Conservation (phyloP, 2,888 invertebrate genomes). For the Orchesellides sinensis region DNA sequence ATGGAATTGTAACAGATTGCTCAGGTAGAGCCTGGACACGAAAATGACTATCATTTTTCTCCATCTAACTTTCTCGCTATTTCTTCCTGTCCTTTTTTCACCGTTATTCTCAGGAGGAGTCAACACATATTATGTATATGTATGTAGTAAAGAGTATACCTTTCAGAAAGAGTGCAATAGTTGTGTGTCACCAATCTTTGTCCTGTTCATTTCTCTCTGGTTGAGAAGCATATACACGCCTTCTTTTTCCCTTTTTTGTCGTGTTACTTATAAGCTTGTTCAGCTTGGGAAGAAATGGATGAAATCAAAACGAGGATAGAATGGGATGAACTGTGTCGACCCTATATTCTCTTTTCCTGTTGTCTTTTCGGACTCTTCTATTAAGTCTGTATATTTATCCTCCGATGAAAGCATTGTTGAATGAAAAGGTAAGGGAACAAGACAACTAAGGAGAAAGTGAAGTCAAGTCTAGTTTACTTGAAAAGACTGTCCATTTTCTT, state of each 20-base stretch:
- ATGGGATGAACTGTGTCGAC: conserved; percentile 48
- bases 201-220: conserved; percentile 23
- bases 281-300: conserved; percentile 35
- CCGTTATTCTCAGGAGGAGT: conserved; percentile 56
- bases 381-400: conserved; percentile 4
- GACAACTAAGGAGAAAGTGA: conserved; percentile 59
- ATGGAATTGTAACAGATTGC: conserved; percentile 75
- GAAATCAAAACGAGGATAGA: conserved; percentile 46
- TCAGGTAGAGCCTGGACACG: conserved; percentile 74
- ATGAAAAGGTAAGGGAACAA: conserved; percentile 57
- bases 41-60: conserved; percentile 75
- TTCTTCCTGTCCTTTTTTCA: conserved; percentile 19
- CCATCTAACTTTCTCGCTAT: conserved; percentile 70
- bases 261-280: no score
- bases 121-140: conserved; percentile 18
- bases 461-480: conserved; percentile 64
- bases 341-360: conserved; percentile 20
- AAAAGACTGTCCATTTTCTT: conserved; percentile 57
- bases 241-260: conserved; percentile 18
- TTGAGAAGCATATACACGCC: conserved; percentile 26
- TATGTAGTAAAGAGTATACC: not conserved
- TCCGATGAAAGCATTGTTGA: conserved; percentile 52
- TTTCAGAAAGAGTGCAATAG: not conserved
- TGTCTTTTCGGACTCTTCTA: not conserved
- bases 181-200: conserved; percentile 33